These are phyloP conservation scores for Melanerpes aurifrons DNA, from an alignment of 2,113 vertebrate species.

Conservation along the genomic window DNA sequence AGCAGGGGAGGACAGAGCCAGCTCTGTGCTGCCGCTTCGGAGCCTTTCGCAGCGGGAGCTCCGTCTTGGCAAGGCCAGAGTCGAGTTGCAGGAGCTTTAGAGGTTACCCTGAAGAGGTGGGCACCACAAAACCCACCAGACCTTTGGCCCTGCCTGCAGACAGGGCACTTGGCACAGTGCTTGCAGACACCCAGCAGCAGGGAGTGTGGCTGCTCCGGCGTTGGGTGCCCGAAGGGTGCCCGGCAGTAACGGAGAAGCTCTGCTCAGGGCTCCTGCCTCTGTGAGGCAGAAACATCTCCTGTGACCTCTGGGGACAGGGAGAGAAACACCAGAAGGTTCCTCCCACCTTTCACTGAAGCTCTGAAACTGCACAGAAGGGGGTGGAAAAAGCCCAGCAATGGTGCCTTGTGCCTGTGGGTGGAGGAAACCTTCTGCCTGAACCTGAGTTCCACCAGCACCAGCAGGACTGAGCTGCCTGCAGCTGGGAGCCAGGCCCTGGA, in stretches of 20 bases:
- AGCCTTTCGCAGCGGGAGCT: neutral
- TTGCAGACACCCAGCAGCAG: neutral
- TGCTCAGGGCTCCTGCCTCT: conserved; percentile 2
- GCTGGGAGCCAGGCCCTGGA: neutral
- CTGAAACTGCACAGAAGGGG: neutral
- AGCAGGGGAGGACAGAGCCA: neutral
- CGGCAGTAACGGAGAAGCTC: conserved; percentile 30
- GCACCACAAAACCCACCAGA: neutral
- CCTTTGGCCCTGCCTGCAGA: neutral
- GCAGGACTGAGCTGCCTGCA: neutral
- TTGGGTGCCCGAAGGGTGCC: neutral
- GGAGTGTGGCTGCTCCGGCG: neutral
- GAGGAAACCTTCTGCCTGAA: neutral
- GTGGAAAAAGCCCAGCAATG: too few relatives aligned
- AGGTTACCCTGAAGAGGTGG: neutral
- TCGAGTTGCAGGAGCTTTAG: neutral
- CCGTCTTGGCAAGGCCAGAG: neutral
- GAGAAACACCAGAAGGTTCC: conserved; percentile 27
- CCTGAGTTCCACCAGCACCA: neutral
- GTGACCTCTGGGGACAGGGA: neutral
- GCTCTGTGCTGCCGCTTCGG: neutral
- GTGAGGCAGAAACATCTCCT: neutral
- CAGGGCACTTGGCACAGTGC: neutral
- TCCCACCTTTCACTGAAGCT: neutral
- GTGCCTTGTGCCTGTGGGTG: neutral